These are phyloP conservation scores for Selenia dentaria DNA, from an alignment of 2,888 invertebrate species.

Conservation along the genomic window DNA sequence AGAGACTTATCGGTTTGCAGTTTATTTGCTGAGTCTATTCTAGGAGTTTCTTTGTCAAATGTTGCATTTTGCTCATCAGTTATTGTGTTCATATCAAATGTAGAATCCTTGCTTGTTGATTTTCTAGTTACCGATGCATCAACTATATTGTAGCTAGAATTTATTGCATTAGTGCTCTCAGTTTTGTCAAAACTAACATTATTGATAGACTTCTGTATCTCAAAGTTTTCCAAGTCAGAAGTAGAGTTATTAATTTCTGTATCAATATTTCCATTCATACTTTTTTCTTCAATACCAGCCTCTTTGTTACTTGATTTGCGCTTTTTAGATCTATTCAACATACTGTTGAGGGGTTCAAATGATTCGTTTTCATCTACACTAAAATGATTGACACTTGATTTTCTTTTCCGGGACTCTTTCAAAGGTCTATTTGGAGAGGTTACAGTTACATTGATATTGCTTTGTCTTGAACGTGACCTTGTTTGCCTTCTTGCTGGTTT, in stretches of 20 bases:
- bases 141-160: conserved; percentile 11
- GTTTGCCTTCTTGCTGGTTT: conserved; percentile 21
- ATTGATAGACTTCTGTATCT: conserved; percentile 7
- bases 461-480: conserved; percentile 23
- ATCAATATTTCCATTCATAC: conserved; percentile 2
- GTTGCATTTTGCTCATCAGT: not conserved
- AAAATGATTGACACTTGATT: conserved; percentile 10
- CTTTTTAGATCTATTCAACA: conserved; percentile 2
- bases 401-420: conserved; percentile 14
- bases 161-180: conserved; percentile 6
- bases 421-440: conserved; percentile 2
- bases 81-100: not conserved
- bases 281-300: not conserved
- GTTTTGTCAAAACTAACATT: conserved; percentile 31
- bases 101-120: not conserved
- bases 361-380: not conserved
- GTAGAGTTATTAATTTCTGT: conserved; percentile 17
- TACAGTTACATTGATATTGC: not conserved
- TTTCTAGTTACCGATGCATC: conserved; percentile 1
- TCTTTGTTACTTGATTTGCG: conserved; percentile 13
- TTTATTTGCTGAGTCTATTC: conserved; percentile 1
- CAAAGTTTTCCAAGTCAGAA: conserved; percentile 17
- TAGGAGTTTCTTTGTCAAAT: conserved; percentile 1
- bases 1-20: not conserved
- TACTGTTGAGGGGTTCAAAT: not conserved